Evolutionary conservation across 1,140 invertebrate genomes (phyloP), one percentile per base, ranked within the genome.

Genomic region (Aphidius ervi): DNA sequence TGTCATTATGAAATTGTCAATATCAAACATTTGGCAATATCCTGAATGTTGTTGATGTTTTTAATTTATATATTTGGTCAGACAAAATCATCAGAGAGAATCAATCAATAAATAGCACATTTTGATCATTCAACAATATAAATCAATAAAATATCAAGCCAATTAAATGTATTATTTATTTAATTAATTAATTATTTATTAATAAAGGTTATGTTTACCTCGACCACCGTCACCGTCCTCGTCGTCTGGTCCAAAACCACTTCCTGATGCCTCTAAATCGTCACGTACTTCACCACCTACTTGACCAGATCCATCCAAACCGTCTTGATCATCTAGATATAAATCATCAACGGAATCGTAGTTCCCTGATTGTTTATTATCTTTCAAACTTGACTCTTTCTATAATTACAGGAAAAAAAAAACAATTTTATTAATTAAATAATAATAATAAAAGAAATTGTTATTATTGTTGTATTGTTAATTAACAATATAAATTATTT

Each of bases 211-310:
- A 31, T 31, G 23, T 31, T 31, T 73, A 74, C 72, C 70, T 54
- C 64, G 69, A 43, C 70, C 72, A 50, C 74, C 79, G 43, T 81
- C 75, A 5, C 75, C 79, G 70, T 87, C 86, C 66, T 88, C 86
- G 76, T 87, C 86, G 71, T 87, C 85, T 49, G 86, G 86, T 61
- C 87, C 87, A 74, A 83, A 83, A 39, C 87, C 87, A 68, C 86
- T 88, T 63, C 87, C 87, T 67, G 86, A 87, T 56, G 86, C 85
- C 75, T 88, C 85, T 55, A 86, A 78, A 65, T 88, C 86, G 74
- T 85, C 83, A 60, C 82, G 80, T 63, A 82, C 76, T 72, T 85
- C 79, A 47, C 67, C 71, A 9, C 75, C 76, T 46, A 75, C 76
- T 54, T 74, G 73, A 57, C 82, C 82, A 43, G 81, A 82, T 9